These are phyloP conservation scores for Genyomyrus donnyi DNA, from an alignment of 2,113 vertebrate genomes.

Conservation along the genomic window DNA sequence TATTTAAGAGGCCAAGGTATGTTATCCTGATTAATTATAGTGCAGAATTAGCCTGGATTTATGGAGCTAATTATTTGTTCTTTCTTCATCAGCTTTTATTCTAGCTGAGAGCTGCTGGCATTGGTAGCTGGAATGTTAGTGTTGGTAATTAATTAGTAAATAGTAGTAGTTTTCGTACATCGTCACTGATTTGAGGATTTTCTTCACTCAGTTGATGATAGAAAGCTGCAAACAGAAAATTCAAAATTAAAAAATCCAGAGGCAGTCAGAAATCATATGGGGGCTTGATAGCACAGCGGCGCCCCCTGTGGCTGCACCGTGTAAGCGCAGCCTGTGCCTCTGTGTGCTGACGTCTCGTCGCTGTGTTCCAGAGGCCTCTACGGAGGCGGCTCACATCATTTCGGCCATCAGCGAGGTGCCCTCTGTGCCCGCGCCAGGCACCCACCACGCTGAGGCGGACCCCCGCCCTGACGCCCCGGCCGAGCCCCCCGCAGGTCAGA, in stretches of 20 bases:
- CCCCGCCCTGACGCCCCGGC: background rate
- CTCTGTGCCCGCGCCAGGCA: slow-evolving; percentile 74
- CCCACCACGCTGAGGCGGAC: slow-evolving; percentile 55
- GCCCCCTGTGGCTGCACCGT: background rate
- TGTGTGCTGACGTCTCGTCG: background rate
- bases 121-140: background rate
- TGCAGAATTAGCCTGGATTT: background rate
- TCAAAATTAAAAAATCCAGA: background rate
- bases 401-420: slow-evolving; percentile 79
- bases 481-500: slow-evolving; percentile 9
- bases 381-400: slow-evolving; percentile 82
- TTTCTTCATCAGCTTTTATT: background rate
- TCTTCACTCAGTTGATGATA: background rate
- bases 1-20: background rate
- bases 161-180: background rate
- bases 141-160: background rate
- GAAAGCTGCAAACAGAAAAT: too few relatives aligned
- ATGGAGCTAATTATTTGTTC: background rate
- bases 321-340: background rate
- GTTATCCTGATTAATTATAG: background rate
- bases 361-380: slow-evolving; percentile 65
- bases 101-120: background rate
- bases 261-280: background rate
- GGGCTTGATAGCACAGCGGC: background rate
- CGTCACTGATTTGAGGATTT: background rate